Conservation (phyloP, 2,888 invertebrate species). For the Oxystoma pomonae region DNA sequence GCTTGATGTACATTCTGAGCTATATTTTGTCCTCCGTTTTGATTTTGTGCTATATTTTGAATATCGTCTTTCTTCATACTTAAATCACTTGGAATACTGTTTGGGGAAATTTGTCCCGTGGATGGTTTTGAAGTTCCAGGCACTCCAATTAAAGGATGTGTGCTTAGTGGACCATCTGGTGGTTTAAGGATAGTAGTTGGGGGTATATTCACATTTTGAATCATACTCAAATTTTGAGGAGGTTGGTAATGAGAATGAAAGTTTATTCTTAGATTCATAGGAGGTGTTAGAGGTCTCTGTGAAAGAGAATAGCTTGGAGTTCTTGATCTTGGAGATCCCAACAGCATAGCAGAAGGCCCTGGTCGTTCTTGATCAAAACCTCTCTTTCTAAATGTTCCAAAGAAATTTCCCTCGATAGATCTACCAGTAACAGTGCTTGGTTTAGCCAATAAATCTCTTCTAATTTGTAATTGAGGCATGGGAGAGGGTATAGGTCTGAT, state of each 20-base stretch:
- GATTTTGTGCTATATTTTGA: slow-evolving; percentile 12
- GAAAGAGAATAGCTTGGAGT: slow-evolving; percentile 33
- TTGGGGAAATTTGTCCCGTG: slow-evolving; percentile 20
- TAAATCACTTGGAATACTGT: slow-evolving; percentile 43
- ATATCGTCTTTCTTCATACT: slow-evolving; percentile 45
- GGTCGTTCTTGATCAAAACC: slow-evolving; percentile 53
- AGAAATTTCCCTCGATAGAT: slow-evolving; percentile 49
- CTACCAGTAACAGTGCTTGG: slow-evolving; percentile 45
- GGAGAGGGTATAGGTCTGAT: slow-evolving; percentile 33
- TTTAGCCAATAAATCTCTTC: slow-evolving; percentile 65
- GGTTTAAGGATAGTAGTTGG: slow-evolving; percentile 43
- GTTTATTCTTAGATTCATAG: slow-evolving; percentile 39
- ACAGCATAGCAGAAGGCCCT: slow-evolving; percentile 13
- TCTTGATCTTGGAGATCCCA: slow-evolving; percentile 27
- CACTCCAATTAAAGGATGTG: slow-evolving; percentile 16
- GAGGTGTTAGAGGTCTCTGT: slow-evolving; percentile 40
- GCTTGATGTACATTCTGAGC: slow-evolving; percentile 49
- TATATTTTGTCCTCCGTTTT: slow-evolving; percentile 42
- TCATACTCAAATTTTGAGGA: slow-evolving; percentile 28
- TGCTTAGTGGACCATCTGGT: slow-evolving; percentile 29
- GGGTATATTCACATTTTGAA: slow-evolving; percentile 33
- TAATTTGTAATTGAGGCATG: slow-evolving; percentile 60
- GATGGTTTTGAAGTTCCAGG: slow-evolving; percentile 22
- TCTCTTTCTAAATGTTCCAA: slow-evolving; percentile 56
- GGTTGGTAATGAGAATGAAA: slow-evolving; percentile 29